These are phyloP conservation scores for Spondyliosoma cantharus DNA, from an alignment of 2,797 vertebrate species.

Conservation along the genomic window DNA sequence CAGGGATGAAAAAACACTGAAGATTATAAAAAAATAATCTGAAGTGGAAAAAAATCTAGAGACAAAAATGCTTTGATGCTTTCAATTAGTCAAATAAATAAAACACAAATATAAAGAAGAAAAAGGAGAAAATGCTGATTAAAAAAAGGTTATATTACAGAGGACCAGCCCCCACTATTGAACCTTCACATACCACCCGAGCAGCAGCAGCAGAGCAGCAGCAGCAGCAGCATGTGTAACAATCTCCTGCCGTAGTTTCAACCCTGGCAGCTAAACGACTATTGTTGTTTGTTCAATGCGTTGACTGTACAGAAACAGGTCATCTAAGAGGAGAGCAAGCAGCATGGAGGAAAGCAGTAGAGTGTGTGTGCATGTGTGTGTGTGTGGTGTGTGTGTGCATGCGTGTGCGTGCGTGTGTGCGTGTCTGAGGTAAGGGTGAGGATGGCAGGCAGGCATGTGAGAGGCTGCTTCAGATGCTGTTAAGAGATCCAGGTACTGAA, in stretches of 20 bases:
- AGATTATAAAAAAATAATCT: conserved; percentile 37
- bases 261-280: conserved; percentile 53
- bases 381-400: conserved; percentile 21
- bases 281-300: conserved; percentile 60
- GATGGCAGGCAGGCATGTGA: conserved; percentile 62
- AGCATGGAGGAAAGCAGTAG: conserved; percentile 62
- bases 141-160: conserved; percentile 75
- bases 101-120: conserved; percentile 57
- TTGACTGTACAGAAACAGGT: conserved; percentile 73
- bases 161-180: conserved; percentile 84
- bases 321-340: conserved; percentile 67
- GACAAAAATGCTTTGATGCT: conserved; percentile 36
- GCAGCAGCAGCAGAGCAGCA: conserved; percentile 62
- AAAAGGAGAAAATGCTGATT: conserved; percentile 41
- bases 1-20: conserved; percentile 44
- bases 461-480: conserved; percentile 81
- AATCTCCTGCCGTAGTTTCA: conserved; percentile 59
- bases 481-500: conserved; percentile 81
- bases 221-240: conserved; percentile 42
- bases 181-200: conserved; percentile 70
- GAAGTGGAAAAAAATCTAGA: conserved; percentile 24
- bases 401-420: conserved; percentile 21
- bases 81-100: conserved; percentile 73
- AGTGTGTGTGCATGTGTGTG: conserved; percentile 27
- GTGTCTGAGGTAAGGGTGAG: conserved; percentile 52